These are phyloP conservation scores for Neoarius graeffei DNA, from an alignment of 2,113 vertebrate species.

Conservation along the genomic window DNA sequence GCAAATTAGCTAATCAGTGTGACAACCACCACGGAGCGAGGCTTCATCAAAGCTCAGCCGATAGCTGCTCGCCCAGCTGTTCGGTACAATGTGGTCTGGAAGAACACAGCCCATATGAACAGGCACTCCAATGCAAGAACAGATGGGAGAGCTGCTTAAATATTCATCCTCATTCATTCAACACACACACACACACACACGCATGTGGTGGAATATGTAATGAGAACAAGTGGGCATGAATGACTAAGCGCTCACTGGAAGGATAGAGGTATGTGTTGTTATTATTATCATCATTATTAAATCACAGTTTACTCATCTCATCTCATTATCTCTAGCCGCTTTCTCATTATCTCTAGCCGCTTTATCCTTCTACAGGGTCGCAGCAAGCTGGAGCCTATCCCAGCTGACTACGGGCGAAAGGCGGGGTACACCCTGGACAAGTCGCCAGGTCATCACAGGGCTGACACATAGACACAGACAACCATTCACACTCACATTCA, in stretches of 20 bases:
- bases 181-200: conserved; percentile 1
- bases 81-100: conserved; percentile 15
- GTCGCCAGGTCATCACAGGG: no score
- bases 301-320: neutral
- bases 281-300: neutral
- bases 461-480: no score
- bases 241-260: neutral
- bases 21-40: conserved; percentile 35
- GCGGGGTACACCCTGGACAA: no score
- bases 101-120: neutral
- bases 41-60: conserved; percentile 79
- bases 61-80: conserved; percentile 84
- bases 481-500: no score
- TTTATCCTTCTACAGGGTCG: no score
- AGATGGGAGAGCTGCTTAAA: conserved; percentile 33
- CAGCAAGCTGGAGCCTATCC: no score
- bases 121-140: conserved; percentile 14
- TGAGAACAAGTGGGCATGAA: neutral
- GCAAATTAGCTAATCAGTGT: conserved; percentile 51
- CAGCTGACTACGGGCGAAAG: no score
- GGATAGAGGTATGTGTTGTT: neutral
- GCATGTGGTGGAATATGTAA: conserved; percentile 22
- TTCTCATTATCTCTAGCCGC: no score
- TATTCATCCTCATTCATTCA: conserved; percentile 25
- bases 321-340: no score